These are phyloP conservation scores for Hucho hucho DNA, from an alignment of 2,113 vertebrate genomes.

Conservation along the genomic window DNA sequence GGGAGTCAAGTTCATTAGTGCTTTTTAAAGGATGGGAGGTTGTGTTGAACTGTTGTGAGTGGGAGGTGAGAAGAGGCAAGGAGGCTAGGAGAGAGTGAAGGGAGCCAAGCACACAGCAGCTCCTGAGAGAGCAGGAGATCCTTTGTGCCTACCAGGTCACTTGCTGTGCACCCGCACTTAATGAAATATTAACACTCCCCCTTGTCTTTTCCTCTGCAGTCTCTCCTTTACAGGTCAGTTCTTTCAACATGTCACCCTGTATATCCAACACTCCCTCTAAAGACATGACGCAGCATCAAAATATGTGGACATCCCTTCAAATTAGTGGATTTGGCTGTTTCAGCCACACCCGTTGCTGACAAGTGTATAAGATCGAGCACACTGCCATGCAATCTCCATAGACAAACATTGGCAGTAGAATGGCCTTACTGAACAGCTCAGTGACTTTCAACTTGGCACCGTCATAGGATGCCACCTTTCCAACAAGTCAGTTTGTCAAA, in stretches of 20 bases:
- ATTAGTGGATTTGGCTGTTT: no score
- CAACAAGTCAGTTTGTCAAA: no score
- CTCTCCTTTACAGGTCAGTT: background rate
- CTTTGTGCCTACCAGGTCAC: background rate
- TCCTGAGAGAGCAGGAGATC: background rate
- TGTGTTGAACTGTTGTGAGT: background rate
- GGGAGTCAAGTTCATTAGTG: constrained; percentile 1
- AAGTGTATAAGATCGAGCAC: no score
- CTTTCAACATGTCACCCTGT: background rate
- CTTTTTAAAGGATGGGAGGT: background rate
- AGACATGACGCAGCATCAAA: background rate
- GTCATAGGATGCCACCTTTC: no score
- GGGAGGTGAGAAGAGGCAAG: background rate
- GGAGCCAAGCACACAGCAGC: background rate
- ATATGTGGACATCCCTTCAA: no score
- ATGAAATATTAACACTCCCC: constrained; percentile 2
- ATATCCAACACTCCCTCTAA: background rate
- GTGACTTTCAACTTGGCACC: no score
- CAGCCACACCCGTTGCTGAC: no score
- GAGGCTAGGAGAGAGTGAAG: background rate
- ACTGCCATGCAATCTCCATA: no score
- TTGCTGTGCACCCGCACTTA: background rate
- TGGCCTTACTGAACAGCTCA: no score
- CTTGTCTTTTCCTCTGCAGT: background rate
- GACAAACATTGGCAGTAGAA: no score